Evolutionary conservation across 2,797 vertebrate genomes (phyloP), one percentile per base, ranked within the genome.

Genomic region (Salarias fasciatus): DNA sequence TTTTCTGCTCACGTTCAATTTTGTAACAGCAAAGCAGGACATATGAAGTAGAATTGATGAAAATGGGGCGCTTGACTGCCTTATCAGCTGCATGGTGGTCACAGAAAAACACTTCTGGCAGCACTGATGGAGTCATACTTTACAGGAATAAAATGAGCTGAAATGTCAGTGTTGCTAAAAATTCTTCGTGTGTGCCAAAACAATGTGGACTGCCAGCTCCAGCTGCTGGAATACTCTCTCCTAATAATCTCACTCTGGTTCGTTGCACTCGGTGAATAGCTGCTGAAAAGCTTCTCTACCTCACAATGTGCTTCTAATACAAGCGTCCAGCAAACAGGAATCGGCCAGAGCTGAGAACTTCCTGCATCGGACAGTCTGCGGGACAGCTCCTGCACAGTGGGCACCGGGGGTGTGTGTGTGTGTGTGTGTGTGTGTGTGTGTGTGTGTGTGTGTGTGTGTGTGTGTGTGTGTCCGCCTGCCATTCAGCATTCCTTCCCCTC

Each of bases 291-390:
- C 29, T 49, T 48, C 50, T 62, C 45, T 47, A 36, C 37, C 45
- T 53, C 60, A 80, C 85, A 91, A 80, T 89, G 89, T 85, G 67
- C 69, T 35, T 75, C 52, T 64, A 81, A 84, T 72, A 67, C 37
- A 46, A 63, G 40, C 36, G 49, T 80, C 82, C 49, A 79, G 79
- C 87, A 91, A 93, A 93, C 91, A 93, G 93, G 93, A 93, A 91
- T 83, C 61, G 69, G 88, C 86, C 86, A 87, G 74, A 84, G 89
- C 87, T 87, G 91, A 92, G 91, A 92, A 91, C 88, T 89, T 93
- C 92, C 91, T 91, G 88, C 83, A 85, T 85, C 59, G 76, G 73
- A 80, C 87, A 74, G 87, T 91, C 79, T 73, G 86, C 70, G 59
- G 68, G 63, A 77, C 64, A 63, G 75, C 49, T 69, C 64, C 56